Evolutionary conservation across 2,797 vertebrate species (phyloP).

Genomic region (Enteromius anoplus): DNA sequence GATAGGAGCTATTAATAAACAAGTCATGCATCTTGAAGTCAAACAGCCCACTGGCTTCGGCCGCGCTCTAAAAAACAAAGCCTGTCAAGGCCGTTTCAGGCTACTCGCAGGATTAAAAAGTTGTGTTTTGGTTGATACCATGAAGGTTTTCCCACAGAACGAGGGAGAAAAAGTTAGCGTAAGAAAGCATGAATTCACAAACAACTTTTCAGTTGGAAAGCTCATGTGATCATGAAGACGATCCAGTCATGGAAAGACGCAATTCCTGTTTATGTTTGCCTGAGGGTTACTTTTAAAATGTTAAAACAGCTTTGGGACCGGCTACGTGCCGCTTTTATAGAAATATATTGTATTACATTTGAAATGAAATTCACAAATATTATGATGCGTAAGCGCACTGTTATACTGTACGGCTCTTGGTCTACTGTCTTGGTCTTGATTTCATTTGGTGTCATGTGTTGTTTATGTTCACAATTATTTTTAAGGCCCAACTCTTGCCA

Average conservation of each 20-base stretch:
- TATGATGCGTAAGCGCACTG: neutral
- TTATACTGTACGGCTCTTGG: neutral
- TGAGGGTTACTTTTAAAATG: neutral
- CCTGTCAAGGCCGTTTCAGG: neutral
- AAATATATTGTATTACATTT: neutral
- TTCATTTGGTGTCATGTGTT: neutral
- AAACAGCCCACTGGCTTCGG: constrained; percentile 5
- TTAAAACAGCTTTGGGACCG: neutral
- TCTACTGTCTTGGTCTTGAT: too few relatives aligned
- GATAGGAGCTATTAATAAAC: constrained; percentile 46
- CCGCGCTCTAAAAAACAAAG: neutral
- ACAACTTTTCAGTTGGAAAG: neutral
- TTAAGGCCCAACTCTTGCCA: neutral
- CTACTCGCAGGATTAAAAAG: neutral
- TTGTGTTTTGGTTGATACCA: neutral
- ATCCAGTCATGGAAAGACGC: neutral
- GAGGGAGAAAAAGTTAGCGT: neutral
- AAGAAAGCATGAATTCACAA: neutral
- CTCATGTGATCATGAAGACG: neutral
- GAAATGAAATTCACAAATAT: neutral
- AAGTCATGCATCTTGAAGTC: constrained; percentile 4
- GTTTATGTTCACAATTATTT: too few relatives aligned
- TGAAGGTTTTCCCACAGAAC: neutral
- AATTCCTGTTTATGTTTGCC: neutral
- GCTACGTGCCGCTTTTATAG: neutral